These are phyloP conservation scores for Melanotaenia pygmaea DNA, from an alignment of 2,797 vertebrate species.

Conservation along the genomic window DNA sequence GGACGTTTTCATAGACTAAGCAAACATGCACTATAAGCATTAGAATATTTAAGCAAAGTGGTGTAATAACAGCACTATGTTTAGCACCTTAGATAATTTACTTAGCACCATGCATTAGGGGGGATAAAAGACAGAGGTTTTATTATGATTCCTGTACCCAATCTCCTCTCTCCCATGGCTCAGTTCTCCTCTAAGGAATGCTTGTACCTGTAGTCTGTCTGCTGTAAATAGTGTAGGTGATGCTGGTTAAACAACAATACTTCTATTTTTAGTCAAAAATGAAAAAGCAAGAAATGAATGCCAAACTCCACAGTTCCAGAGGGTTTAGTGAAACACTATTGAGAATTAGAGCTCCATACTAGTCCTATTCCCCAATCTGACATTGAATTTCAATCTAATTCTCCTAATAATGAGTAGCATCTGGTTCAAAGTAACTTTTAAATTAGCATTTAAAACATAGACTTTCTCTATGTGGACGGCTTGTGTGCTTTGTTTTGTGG, in stretches of 20 bases:
- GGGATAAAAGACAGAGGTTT: slow-evolving; percentile 61
- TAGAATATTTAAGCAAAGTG: slow-evolving; percentile 75
- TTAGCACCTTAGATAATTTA: slow-evolving; percentile 71
- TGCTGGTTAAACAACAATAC: slow-evolving; percentile 30
- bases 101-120: slow-evolving; percentile 87
- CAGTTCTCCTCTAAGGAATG: slow-evolving; percentile 75
- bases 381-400: slow-evolving; percentile 37
- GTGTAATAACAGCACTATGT: slow-evolving; percentile 72
- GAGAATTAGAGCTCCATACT: slow-evolving; percentile 53
- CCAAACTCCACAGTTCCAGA: slow-evolving; percentile 60
- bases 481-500: slow-evolving; percentile 43
- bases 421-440: slow-evolving; percentile 40
- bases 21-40: slow-evolving; percentile 71
- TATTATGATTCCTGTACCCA: slow-evolving; percentile 63
- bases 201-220: slow-evolving; percentile 46
- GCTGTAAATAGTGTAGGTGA: slow-evolving; percentile 24
- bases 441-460: slow-evolving; percentile 34
- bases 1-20: slow-evolving; percentile 46
- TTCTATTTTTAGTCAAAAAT: slow-evolving; percentile 21
- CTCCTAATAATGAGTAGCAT: slow-evolving; percentile 67
- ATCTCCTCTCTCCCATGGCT: slow-evolving; percentile 75
- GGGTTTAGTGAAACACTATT: slow-evolving; percentile 48
- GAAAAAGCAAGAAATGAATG: slow-evolving; percentile 36
- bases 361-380: slow-evolving; percentile 25
- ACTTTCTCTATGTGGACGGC: slow-evolving; percentile 29